Evolutionary conservation across 2,113 vertebrate species (phyloP).

Genomic region (Mugil cephalus): DNA sequence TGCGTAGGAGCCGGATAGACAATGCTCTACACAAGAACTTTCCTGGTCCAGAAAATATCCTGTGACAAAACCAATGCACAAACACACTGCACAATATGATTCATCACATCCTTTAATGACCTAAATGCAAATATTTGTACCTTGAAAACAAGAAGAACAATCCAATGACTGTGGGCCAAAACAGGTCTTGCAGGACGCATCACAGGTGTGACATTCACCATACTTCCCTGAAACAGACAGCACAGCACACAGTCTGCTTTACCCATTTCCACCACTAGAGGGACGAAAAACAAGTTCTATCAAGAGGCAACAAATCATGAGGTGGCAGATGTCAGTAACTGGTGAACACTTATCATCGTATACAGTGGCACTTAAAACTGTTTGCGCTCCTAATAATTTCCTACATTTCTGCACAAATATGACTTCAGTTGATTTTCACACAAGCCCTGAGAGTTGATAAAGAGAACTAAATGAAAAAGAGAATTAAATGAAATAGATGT

Average conservation of each 20-base stretch:
- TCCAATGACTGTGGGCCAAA: slow-evolving; percentile 80
- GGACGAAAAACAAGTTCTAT: slow-evolving; percentile 6
- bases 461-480: too few relatives aligned
- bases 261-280: slow-evolving; percentile 26
- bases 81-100: fast-evolving
- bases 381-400: too few relatives aligned
- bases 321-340: not conserved
- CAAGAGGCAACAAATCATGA: not conserved
- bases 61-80: slow-evolving; percentile 42
- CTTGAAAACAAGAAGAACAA: slow-evolving; percentile 80
- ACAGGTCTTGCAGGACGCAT: slow-evolving; percentile 77
- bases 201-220: slow-evolving; percentile 68
- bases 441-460: too few relatives aligned
- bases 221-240: slow-evolving; percentile 57
- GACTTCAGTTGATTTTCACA: too few relatives aligned
- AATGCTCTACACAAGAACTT: slow-evolving; percentile 78
- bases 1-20: slow-evolving; percentile 79
- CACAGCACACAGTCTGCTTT: slow-evolving; percentile 7
- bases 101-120: not conserved
- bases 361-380: too few relatives aligned
- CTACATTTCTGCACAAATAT: too few relatives aligned
- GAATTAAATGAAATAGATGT: too few relatives aligned
- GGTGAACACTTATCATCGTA: too few relatives aligned
- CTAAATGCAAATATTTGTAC: slow-evolving; percentile 28
- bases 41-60: slow-evolving; percentile 83